Conservation (phyloP, 2,797 vertebrate genomes). For the Babyrousa celebensis region DNA sequence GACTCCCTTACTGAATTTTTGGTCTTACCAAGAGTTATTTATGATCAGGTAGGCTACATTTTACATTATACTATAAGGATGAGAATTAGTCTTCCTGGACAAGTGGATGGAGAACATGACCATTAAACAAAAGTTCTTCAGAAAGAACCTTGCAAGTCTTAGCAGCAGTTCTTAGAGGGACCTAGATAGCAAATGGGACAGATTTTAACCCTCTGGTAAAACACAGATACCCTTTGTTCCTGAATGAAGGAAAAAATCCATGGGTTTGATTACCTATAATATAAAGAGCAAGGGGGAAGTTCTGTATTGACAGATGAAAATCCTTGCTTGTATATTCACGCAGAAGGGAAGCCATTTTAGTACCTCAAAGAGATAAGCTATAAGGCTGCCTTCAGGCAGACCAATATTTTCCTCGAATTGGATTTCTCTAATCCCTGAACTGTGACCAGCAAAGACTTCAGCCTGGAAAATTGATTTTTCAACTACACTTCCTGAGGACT, state of each 20-base stretch:
- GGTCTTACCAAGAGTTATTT: not conserved
- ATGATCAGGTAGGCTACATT: slow-evolving; percentile 27
- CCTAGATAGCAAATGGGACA: not conserved
- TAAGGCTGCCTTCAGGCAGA: slow-evolving; percentile 67
- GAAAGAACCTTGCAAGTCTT: not conserved
- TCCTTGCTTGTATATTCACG: slow-evolving; percentile 57
- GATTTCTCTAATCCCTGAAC: slow-evolving; percentile 86
- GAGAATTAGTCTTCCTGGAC: not conserved
- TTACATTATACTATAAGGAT: not conserved
- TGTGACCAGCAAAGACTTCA: slow-evolving; percentile 83
- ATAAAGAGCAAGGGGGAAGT: not conserved
- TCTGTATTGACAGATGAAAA: slow-evolving; percentile 65
- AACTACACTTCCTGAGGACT: slow-evolving; percentile 77
- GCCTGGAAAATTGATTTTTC: slow-evolving; percentile 84
- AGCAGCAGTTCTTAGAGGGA: not conserved
- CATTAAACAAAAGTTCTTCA: slow-evolving; percentile 41
- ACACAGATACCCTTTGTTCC: not conserved
- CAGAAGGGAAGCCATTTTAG: slow-evolving; percentile 70
- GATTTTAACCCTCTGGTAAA: slow-evolving; percentile 12
- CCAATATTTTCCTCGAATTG: slow-evolving; percentile 81
- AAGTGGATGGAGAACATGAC: not conserved
- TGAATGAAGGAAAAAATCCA: slow-evolving; percentile 17
- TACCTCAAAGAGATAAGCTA: slow-evolving; percentile 72
- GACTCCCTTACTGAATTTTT: not conserved
- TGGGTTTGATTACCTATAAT: slow-evolving; percentile 15